Evolutionary conservation across 1,140 invertebrate genomes (phyloP).

Genomic region (Pollicipes pollicipes): DNA sequence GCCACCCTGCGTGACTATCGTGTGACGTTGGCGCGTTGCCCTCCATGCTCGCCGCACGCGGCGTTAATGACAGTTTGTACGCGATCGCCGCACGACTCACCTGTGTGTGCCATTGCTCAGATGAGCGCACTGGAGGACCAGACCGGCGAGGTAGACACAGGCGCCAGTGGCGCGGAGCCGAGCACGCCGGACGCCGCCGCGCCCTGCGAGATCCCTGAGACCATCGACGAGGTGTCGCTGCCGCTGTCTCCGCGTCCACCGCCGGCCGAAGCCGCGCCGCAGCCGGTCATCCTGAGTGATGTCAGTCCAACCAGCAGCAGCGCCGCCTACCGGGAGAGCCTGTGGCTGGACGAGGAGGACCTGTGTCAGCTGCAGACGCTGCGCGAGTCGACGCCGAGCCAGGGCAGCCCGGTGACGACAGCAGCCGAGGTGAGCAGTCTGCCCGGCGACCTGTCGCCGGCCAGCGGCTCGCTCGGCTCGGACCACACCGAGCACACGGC

Average conservation of each 20-base stretch:
- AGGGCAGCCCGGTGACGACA: background rate
- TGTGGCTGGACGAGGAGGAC: background rate
- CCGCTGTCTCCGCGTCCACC: background rate
- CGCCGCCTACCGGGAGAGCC: conserved; percentile 7
- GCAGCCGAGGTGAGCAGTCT: conserved; percentile 4
- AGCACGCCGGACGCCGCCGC: background rate
- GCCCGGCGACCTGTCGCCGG: background rate
- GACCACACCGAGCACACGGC: background rate
- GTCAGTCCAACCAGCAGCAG: conserved; percentile 8
- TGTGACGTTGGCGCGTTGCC: too few species aligned
- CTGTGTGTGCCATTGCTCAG: too few species aligned
- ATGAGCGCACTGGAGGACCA: too few species aligned
- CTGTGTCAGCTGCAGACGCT: conserved; percentile 6
- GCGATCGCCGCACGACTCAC: too few species aligned
- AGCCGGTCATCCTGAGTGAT: conserved; percentile 16
- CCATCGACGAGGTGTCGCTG: conserved; percentile 6
- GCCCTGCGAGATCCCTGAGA: background rate
- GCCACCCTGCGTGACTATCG: too few species aligned
- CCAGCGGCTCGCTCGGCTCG: background rate
- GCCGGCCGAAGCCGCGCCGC: background rate
- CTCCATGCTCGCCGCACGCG: too few species aligned
- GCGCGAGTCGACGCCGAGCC: conserved; percentile 13
- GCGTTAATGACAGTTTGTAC: too few species aligned
- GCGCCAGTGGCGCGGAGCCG: too few species aligned
- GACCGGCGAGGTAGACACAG: too few species aligned